phyloP scores from a whole-genome alignment of 2,797 vertebrate species.

The Furcifer pardalis region DNA sequence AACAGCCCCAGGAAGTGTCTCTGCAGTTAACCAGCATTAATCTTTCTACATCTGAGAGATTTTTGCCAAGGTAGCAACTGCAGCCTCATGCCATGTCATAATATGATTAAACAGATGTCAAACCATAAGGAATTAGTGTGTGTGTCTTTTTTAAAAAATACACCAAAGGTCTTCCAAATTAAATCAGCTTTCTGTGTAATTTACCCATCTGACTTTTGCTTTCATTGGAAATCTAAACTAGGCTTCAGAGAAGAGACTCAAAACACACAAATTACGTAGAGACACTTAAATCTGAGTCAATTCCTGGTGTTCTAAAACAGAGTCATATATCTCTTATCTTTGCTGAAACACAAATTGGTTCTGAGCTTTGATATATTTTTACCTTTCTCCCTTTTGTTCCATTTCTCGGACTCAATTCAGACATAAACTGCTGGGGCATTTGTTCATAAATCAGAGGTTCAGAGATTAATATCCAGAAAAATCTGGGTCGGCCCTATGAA shows the following conservation, averaged over 20 bases:
- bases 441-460: not conserved
- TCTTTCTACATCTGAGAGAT: constrained; percentile 41
- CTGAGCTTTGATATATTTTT: not conserved
- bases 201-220: constrained; percentile 57
- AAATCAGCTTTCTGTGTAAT: constrained; percentile 48
- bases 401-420: not conserved
- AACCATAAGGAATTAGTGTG: constrained; percentile 34
- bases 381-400: not conserved
- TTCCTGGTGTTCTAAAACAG: constrained; percentile 37
- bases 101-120: constrained; percentile 33
- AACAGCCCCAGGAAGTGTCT: constrained; percentile 29
- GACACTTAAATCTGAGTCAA: constrained; percentile 31
- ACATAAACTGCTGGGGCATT: not conserved
- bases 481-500: not conserved
- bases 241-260: constrained; percentile 62
- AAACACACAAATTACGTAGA: constrained; percentile 37
- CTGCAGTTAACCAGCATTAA: constrained; percentile 35
- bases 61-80: not conserved
- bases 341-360: not conserved
- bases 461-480: not conserved
- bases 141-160: too few relatives aligned
- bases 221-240: constrained; percentile 52
- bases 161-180: constrained; percentile 51
- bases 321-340: not conserved
- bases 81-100: constrained; percentile 41